Evolutionary conservation across 2,888 invertebrate species (phyloP).

Genomic region (Meloe dianella): DNA sequence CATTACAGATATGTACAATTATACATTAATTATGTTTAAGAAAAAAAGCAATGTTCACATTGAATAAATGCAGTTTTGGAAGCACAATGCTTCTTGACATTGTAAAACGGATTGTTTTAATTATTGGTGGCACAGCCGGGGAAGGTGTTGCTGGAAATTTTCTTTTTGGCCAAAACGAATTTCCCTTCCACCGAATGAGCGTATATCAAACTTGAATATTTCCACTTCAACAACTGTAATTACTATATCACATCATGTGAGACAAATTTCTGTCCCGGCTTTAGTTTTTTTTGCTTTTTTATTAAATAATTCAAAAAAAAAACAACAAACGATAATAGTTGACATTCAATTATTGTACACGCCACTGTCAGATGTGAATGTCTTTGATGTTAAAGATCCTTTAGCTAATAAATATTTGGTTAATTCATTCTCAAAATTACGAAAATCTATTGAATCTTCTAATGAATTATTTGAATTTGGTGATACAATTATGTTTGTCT

Average conservation of each 20-base stretch:
- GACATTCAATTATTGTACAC: constrained; percentile 38
- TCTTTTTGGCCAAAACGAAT: not conserved
- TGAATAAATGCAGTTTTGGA: not conserved
- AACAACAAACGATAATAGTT: not conserved
- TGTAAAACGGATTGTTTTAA: not conserved
- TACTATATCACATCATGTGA: not conserved
- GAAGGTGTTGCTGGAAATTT: not conserved
- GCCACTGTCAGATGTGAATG: constrained; percentile 37
- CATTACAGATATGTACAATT: constrained; percentile 38
- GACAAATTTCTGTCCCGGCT: not conserved
- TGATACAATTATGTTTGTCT: constrained; percentile 54
- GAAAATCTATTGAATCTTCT: constrained; percentile 60
- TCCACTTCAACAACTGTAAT: not conserved
- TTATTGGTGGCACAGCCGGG: constrained; percentile 9
- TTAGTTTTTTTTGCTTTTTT: not conserved
- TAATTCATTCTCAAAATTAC: constrained; percentile 64
- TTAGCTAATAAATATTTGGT: constrained; percentile 54
- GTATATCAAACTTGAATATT: not conserved
- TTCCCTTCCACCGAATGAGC: constrained; percentile 6
- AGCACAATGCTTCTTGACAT: not conserved
- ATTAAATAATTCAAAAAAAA: too few species aligned
- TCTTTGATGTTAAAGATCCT: constrained; percentile 43
- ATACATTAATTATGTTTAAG: not conserved
- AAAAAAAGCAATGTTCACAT: not conserved
- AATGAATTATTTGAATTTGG: constrained; percentile 59